Base-by-base conservation (phyloP, 2,888 invertebrate genomes). In the Drosophila nr. fundita region DNA sequence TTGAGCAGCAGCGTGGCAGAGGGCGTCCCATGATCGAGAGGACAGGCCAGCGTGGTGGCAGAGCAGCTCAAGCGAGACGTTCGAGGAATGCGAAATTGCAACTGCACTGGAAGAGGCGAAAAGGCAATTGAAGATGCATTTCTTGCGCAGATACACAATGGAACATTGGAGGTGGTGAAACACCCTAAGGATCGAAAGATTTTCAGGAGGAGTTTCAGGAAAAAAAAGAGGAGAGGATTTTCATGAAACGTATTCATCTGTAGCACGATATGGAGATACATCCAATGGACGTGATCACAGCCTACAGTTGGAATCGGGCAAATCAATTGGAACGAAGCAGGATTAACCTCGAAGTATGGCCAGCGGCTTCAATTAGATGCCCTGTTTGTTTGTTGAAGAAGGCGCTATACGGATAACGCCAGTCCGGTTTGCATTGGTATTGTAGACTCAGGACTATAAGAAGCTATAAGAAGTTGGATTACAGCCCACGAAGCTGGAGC, bases 391-490 rank as follows among this genome's bases (percentile, higher is more conserved):
- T 40, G n/a, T 7, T n/a, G 8, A 40, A 40, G 40, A 40, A 40
- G 40, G 40, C n/a, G n/a, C n/a, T 40, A 2, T n/a, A 40, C n/a
- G 40, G 40, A 18, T 18, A n/a, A 18, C 40, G 40, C 40, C 40
- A 40, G n/a, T n/a, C 40, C 18, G n/a, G 40, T 8, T n/a, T 2
- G 40, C 40, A n/a, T 7, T 40, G 0, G 40, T 40, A n/a, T 40
- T 18, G 15, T 18, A 40, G 18, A 40, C 40, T 40, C 8, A 48
- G 36, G 4, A 29, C 45, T n/a, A n/a, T n/a, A n/a, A n/a, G 15
- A 54, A 54, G 8, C 50, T 7, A 2, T 29, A 40, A 11, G 38
- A 52, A 18, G 13, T 60, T 10, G 62, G 61, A 27, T n/a, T 62
- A 2, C 15, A 61, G 15, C 13, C 61, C 13, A 42, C 27, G 4